Base-by-base conservation (phyloP, 2,797 vertebrate species). In the Ptychadena robeensis region DNA sequence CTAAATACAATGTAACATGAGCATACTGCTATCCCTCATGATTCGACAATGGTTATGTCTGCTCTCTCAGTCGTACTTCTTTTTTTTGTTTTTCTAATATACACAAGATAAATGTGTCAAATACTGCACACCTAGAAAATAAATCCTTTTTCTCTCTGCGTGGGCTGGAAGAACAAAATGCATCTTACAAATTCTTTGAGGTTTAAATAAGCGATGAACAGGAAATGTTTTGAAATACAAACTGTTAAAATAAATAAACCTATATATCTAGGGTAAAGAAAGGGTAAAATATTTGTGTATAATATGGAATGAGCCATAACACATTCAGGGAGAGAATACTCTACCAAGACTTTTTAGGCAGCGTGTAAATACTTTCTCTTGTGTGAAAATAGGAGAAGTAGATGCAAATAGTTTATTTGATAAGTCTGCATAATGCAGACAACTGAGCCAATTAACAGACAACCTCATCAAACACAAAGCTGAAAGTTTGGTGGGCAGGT, bases 131-230 rank as follows among this genome's bases (percentile, higher is more conserved):
- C 48, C 66, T 61, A 85, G 7, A 31, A 64, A 44, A 80, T 71
- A 75, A 80, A 85, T 85, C 77, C 71, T 18, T 28, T 75, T 70
- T 70, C n/a, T n/a, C n/a, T 48, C 57, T 80, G 82, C 71, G 82
- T 85, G 82, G 82, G 82, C 72, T 74, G 72, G 9, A 67, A 78
- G 31, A 37, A 85, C 71, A 69, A 70, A 68, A 61, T 70, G 78
- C 66, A 75, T 71, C 65, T 70, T 63, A 76, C 72, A 76, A 53
- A 76, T 75, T 80, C 74, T 80, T 84, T 84, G 82, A 80, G 77
- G 82, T 84, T 74, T 80, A 12, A 85, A 71, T 69, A 61, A 22
- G 70, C 75, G 65, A 80, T 70, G 78, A 75, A 85, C 82, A 85
- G 82, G 82, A 85, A 85, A 85, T 80, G 78, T 80, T 69, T 68